Base-by-base conservation (phyloP, 2,113 vertebrate genomes). In the Cyanoramphus novaezelandiae region DNA sequence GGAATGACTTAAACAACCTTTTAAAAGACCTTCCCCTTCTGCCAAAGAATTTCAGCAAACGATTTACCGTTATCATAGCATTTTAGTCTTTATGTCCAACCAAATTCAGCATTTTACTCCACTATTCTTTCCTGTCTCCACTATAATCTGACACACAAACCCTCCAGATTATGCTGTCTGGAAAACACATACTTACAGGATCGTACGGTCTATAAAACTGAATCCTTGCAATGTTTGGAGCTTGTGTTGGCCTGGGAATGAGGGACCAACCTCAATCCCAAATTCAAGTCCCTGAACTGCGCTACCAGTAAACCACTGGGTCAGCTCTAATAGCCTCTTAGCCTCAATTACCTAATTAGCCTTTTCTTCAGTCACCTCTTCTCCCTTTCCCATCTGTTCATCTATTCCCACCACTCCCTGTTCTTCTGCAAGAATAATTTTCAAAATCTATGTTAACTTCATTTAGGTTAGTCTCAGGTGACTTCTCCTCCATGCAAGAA, bases 341-440 rank as follows among this genome's bases (percentile, higher is more conserved):
- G 91, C 94, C 95, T 97, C 95, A 96, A 95, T 96, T 97, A 97
- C 88, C 93, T 95, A 97, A 96, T 97, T 97, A 97, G 95, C 85
- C 92, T 94, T 96, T 96, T 91, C 93, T 92, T 95, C 84, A 77
- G 82, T 85, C 90, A 94, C 86, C 86, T 94, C 62, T 92, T 96
- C 94, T 94, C 88, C 80, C 84, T 95, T 94, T 93, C 79, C 95
- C 97, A 97, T 97, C 97, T 97, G 97, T 96, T 97, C 93, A 52
- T 96, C 90, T 96, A 97, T 96, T 97, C 97, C 96, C 97, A 95
- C 93, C 97, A 94, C 83, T 92, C 88, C 62, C 86, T 95, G 91
- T 94, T 95, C 96, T 96, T 97, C 92, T 93, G 92, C 93, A 96
- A 97, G 97, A 96, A 93, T 93, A 96, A 96, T 95, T 96, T 97